Base-by-base conservation (phyloP, 2,797 vertebrate genomes). In the Danio choprae region DNA sequence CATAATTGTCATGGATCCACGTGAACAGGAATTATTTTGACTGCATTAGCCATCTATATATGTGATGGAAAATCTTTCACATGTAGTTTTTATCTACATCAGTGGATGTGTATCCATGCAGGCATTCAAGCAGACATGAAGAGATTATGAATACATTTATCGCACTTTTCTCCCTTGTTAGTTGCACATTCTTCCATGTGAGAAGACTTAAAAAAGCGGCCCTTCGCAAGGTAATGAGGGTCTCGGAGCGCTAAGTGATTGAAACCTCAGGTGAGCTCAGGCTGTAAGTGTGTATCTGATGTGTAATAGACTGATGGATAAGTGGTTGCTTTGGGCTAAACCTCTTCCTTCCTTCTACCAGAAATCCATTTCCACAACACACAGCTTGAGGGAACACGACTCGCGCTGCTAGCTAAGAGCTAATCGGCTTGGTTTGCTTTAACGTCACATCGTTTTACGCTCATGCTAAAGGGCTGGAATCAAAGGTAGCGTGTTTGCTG, bases 321-420 rank as follows among this genome's bases (percentile, higher is more conserved):
- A 77, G 77, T 36, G 65, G 80, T 80, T 71, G 82, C 74, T 80
- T 80, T 79, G 73, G 84, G 76, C 82, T 67, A 77, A 84, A 20
- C 63, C 43, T 64, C 83, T 58, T 48, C 73, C 74, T 68, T 74
- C 72, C 51, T 76, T 72, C 88, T 86, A 87, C 75, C 48, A 65
- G 84, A 82, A 77, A 84, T 73, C 77, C 81, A 63, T 84, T 85
- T 81, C 80, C 81, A 78, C 70, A 62, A 87, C 83, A 78, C 80
- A 74, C 1, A 56, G 76, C 71, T 77, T 40, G 69, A 80, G 80
- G 22, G 73, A 85, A 75, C 13, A 1, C 3, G n/a, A 84, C 85
- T 81, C 59, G 40, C 63, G 46, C 53, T 81, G 81, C 78, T 70
- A 62, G 79, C 83, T 88, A 77, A 81, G 85, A 86, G 75, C 58